phyloP scores from a whole-genome alignment of 2,888 invertebrate species.

The Netelia fuscicornis region DNA sequence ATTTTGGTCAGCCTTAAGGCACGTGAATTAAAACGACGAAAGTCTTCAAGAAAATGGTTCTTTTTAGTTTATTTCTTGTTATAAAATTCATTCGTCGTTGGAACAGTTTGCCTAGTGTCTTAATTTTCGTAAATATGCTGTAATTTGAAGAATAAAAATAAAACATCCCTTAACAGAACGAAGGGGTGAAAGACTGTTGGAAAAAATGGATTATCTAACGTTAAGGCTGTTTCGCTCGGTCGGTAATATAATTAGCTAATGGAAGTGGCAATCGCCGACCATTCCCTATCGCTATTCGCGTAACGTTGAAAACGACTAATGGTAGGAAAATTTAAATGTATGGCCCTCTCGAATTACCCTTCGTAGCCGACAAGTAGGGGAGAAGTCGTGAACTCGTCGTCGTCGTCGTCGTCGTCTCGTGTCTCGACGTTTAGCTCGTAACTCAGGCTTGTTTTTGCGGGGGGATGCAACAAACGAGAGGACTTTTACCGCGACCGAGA shows the following conservation, averaged over 20 bases:
- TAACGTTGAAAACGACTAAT: slow-evolving; percentile 73
- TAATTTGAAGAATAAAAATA: no score
- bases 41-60: no score
- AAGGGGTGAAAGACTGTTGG: slow-evolving; percentile 5
- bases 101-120: not conserved
- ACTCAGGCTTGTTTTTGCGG: slow-evolving; percentile 82
- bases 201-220: slow-evolving; percentile 59
- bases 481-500: slow-evolving; percentile 76
- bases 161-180: no score
- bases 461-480: slow-evolving; percentile 73
- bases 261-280: slow-evolving; percentile 76
- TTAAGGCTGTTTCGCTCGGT: slow-evolving; percentile 35
- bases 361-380: slow-evolving; percentile 63
- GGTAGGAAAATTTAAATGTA: slow-evolving; percentile 83
- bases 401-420: slow-evolving; percentile 37
- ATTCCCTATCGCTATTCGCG: slow-evolving; percentile 47
- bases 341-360: slow-evolving; percentile 80
- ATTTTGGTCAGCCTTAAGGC: not conserved
- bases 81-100: not conserved
- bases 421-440: slow-evolving; percentile 76
- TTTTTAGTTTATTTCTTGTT: not conserved
- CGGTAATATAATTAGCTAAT: slow-evolving; percentile 82
- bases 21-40: not conserved
- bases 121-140: no score
- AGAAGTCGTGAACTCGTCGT: slow-evolving; percentile 60